Evolutionary conservation across 1,140 invertebrate species (phyloP).

Genomic region (Zaprionus kolodkinae): DNA sequence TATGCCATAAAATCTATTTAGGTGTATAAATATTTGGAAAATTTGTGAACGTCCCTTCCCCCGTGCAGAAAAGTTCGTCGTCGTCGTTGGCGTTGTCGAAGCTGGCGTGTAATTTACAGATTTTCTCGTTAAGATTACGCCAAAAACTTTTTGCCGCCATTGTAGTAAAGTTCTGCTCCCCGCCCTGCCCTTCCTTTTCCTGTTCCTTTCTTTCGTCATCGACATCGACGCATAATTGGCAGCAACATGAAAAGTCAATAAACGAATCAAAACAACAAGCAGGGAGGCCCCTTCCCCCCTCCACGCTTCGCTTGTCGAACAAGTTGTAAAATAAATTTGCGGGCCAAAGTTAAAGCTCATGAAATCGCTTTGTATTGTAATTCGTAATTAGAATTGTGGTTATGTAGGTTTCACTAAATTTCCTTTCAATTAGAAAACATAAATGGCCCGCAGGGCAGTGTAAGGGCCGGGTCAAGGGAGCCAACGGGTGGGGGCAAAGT

Average conservation of each 20-base stretch:
- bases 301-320: not conserved
- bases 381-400: constrained; percentile 48
- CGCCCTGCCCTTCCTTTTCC: not conserved
- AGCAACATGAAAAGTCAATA: constrained; percentile 73
- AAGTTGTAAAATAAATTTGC: constrained; percentile 44
- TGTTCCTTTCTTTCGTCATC: not conserved
- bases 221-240: constrained; percentile 66
- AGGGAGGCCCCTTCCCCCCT: not conserved
- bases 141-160: constrained; percentile 52
- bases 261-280: constrained; percentile 52
- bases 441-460: constrained; percentile 19
- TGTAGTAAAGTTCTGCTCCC: constrained; percentile 40
- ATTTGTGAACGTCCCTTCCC: constrained; percentile 48
- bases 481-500: constrained; percentile 6
- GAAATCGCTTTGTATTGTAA: constrained; percentile 56
- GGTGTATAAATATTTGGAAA: constrained; percentile 79
- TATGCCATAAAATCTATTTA: constrained; percentile 83
- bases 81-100: not conserved
- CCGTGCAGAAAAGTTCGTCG: constrained; percentile 26
- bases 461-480: no score
- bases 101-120: constrained; percentile 77
- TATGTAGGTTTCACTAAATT: constrained; percentile 52
- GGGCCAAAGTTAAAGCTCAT: constrained; percentile 34
- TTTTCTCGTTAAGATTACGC: constrained; percentile 80
- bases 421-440: constrained; percentile 68